Base-by-base conservation (phyloP, 2,797 vertebrate species). In the Neostethus bicornis region DNA sequence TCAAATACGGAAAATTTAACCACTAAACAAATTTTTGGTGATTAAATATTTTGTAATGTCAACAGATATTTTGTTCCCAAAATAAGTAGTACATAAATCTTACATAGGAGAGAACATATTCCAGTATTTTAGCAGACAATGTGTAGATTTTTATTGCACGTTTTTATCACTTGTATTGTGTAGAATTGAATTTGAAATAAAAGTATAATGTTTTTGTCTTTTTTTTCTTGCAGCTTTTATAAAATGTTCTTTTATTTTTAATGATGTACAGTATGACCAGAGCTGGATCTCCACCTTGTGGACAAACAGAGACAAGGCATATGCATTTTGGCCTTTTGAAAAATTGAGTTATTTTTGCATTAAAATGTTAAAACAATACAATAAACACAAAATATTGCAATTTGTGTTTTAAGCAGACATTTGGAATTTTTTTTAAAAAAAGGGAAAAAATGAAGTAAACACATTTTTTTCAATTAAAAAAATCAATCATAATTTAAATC, bases 251-350 rank as follows among this genome's bases (percentile, higher is more conserved):
- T 17, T n/a, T 52, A 19, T n/a, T 42, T 2, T 49, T 44, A 11
- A 39, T 1, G 1, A 21, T 23, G 17, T 16, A 43, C 28, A 72
- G 74, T 44, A 87, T 79, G 70, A 85, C 62, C 85, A 90, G 92
- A 90, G 66, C 90, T 81, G 90, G 88, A 89, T 90, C 91, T 34
- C 92, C 91, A 93, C 91, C 92, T 92, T 80, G 90, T 92, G 92
- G 87, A 58, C 56, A 4, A 16, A 74, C 44, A 23, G 4, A 11
- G 58, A 46, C 4, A 82, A 31, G 61, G 48, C 70, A 31, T 9
- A 25, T n/a, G 21, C 5, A 1, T 0, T 7, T 1, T 4, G 9
- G 26, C 0, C 26, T 25, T 29, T 41, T 23, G 21, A 6, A 4
- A 10, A 13, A 29, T 62, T 54, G 41, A 45, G 5, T 24, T 4